Evolutionary conservation across 2,888 invertebrate species (phyloP).

Genomic region (Escarpia spicata): DNA sequence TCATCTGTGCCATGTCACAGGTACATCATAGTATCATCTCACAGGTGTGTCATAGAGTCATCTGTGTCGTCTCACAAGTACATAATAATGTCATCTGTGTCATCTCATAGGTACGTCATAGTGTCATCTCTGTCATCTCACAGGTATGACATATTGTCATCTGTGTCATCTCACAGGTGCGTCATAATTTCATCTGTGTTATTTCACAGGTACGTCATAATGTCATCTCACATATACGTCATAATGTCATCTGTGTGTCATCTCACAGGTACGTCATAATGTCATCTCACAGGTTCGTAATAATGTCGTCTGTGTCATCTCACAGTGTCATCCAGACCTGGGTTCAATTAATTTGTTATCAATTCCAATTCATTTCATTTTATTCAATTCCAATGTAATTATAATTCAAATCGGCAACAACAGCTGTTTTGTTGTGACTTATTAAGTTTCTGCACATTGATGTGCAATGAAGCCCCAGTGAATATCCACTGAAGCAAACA

Average conservation of each 20-base stretch:
- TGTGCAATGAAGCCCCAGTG: too few species aligned
- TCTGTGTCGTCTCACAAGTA: too few species aligned
- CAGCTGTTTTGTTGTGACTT: too few species aligned
- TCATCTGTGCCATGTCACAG: conserved; percentile 54
- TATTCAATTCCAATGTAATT: too few species aligned
- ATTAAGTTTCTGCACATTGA: too few species aligned
- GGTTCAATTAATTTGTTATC: too few species aligned
- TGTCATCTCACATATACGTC: background rate
- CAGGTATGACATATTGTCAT: background rate
- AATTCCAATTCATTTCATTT: too few species aligned
- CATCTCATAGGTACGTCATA: background rate
- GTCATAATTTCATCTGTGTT: background rate
- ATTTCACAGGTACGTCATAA: background rate
- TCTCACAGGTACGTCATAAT: background rate
- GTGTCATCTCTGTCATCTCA: conserved; percentile 70
- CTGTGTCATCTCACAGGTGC: background rate
- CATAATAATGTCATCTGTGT: too few species aligned
- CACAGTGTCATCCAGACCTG: background rate
- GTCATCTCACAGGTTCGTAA: background rate
- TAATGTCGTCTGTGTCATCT: background rate
- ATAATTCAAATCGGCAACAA: too few species aligned
- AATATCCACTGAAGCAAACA: too few species aligned
- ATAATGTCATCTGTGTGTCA: conserved; percentile 64
- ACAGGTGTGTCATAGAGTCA: too few species aligned
- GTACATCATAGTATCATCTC: background rate